Evolutionary conservation across 2,797 vertebrate genomes (phyloP).

Genomic region (Cyclura pinguis): DNA sequence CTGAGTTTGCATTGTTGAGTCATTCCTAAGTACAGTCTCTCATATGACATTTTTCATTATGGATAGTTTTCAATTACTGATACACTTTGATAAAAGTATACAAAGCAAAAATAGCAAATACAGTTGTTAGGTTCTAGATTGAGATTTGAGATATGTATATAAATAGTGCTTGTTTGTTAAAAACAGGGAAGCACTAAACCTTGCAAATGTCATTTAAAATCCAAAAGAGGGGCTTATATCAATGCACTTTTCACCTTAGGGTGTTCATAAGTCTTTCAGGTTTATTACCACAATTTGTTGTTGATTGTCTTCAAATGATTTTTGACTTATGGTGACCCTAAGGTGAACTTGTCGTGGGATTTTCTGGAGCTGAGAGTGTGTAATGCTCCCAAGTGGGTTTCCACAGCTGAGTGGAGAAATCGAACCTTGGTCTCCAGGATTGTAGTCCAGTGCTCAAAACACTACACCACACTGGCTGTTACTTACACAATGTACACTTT

Average conservation of each 20-base stretch:
- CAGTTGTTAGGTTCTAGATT: neutral
- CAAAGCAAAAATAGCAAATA: neutral
- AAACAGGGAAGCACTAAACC: slow-evolving; percentile 3
- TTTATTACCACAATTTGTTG: too few relatives aligned
- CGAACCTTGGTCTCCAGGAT: too few relatives aligned
- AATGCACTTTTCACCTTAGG: slow-evolving; percentile 37
- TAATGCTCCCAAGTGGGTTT: too few relatives aligned
- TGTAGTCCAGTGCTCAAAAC: too few relatives aligned
- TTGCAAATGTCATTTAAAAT: slow-evolving; percentile 16
- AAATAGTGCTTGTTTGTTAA: neutral
- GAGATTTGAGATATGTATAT: neutral
- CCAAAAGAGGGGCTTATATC: slow-evolving; percentile 24
- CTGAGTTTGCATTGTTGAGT: neutral
- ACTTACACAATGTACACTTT: neutral
- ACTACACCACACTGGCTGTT: too few relatives aligned
- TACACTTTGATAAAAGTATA: neutral
- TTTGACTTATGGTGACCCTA: too few relatives aligned
- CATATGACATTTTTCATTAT: accelerated
- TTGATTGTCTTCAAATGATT: too few relatives aligned
- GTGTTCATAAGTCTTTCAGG: too few relatives aligned
- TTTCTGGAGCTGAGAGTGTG: too few relatives aligned
- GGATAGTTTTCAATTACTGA: neutral
- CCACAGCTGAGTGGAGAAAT: too few relatives aligned
- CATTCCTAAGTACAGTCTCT: neutral
- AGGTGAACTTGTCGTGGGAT: too few relatives aligned